phyloP scores from a whole-genome alignment of 2,113 vertebrate genomes.

The Sapajus apella region DNA sequence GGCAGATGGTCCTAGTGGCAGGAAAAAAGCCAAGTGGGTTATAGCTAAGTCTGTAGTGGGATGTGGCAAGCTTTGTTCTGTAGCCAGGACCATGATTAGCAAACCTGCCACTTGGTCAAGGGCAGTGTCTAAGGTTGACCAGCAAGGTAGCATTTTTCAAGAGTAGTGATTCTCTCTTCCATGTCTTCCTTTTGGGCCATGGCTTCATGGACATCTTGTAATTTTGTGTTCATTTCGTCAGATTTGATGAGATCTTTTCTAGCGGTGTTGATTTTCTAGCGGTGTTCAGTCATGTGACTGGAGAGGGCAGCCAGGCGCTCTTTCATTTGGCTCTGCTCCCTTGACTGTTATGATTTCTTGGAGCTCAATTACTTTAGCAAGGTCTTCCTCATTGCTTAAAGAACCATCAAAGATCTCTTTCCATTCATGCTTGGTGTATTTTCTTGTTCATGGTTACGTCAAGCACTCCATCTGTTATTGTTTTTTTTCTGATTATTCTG shows the following conservation, averaged over 20 bases:
- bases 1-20: background rate
- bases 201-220: conserved; percentile 94
- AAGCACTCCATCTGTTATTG: conserved; percentile 87
- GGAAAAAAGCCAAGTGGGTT: background rate
- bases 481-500: conserved; percentile 94
- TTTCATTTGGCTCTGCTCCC: conserved; percentile 95
- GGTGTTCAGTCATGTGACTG: conserved; percentile 86
- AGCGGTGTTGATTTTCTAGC: conserved; percentile 83
- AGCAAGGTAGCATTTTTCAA: conserved; percentile 97
- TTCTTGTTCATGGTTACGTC: conserved; percentile 90
- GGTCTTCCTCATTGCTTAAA: conserved; percentile 91
- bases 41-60: background rate
- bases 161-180: conserved; percentile 98
- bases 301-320: conserved; percentile 92
- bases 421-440: conserved; percentile 91
- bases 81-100: background rate
- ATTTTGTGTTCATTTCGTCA: conserved; percentile 93
- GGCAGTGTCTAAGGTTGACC: conserved; percentile 49
- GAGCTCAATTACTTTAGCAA: conserved; percentile 91
- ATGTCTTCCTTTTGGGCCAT: conserved; percentile 98
- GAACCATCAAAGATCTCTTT: conserved; percentile 93
- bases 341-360: conserved; percentile 91
- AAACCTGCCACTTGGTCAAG: background rate
- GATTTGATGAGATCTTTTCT: conserved; percentile 98
- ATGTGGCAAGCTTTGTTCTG: background rate